Conservation (phyloP, 2,797 vertebrate species). For the Acanthurus leucopareius region DNA sequence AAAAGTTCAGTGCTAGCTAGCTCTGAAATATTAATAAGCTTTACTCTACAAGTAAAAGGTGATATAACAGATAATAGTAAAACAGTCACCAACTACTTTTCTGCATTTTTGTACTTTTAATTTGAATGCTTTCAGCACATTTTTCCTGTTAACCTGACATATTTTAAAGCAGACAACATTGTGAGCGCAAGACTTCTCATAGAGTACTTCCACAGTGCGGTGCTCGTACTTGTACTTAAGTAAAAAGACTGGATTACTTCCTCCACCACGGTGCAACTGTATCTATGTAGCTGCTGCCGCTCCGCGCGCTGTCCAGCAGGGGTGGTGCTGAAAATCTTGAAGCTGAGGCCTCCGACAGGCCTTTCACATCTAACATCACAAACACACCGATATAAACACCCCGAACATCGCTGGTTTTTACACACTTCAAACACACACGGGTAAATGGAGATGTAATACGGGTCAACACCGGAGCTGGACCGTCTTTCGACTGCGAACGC, state of each 20-base stretch:
- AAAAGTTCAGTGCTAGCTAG: too few species aligned
- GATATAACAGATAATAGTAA: background rate
- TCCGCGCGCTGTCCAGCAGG: slow-evolving; percentile 76
- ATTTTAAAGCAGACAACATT: background rate
- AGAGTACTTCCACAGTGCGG: background rate
- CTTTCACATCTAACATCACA: slow-evolving; percentile 15
- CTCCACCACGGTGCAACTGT: background rate
- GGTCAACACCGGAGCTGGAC: background rate
- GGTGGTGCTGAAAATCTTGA: slow-evolving; percentile 80
- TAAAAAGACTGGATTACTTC: background rate
- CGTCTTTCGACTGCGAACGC: background rate
- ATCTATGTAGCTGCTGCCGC: slow-evolving; percentile 28
- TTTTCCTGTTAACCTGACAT: background rate
- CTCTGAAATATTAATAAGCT: too few species aligned
- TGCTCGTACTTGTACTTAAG: background rate
- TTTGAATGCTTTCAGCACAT: background rate
- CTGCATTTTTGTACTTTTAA: background rate
- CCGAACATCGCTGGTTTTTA: background rate
- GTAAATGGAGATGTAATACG: fast-evolving
- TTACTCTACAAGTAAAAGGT: background rate
- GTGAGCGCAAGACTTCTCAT: too few species aligned
- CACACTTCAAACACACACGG: background rate
- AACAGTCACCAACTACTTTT: background rate
- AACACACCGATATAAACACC: background rate
- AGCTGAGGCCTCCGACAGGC: slow-evolving; percentile 53